Conservation (phyloP, 2,797 vertebrate genomes). For the Rhinatrema bivittatum region DNA sequence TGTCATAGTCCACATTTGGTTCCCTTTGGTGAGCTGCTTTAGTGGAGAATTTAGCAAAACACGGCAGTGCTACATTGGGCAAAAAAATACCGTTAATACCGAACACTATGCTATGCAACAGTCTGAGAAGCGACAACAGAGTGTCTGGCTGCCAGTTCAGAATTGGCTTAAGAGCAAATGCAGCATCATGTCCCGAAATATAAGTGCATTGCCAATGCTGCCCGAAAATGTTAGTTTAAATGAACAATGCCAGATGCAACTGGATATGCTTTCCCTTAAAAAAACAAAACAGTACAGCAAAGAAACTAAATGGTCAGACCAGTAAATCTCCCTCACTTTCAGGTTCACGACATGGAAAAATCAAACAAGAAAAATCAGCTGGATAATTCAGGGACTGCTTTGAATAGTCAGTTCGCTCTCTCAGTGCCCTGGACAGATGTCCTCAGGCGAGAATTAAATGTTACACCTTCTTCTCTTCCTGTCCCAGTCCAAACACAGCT, state of each 20-base stretch:
- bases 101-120: too few relatives aligned
- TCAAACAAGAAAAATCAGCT: constrained; percentile 3
- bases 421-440: constrained; percentile 30
- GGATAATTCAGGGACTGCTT: constrained; percentile 3
- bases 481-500: constrained; percentile 3
- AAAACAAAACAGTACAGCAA: neutral
- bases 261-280: neutral
- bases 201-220: too few relatives aligned
- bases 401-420: constrained; percentile 1
- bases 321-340: neutral
- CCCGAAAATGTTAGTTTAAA: neutral
- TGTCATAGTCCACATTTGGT: constrained; percentile 72
- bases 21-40: neutral
- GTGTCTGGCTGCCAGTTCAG: too few relatives aligned
- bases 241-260: neutral
- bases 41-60: neutral
- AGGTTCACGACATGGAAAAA: constrained; percentile 1
- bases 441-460: constrained; percentile 3
- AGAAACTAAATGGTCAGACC: neutral
- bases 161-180: too few relatives aligned
- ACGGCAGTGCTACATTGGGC: too few relatives aligned
- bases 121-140: too few relatives aligned
- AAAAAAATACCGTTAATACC: too few relatives aligned
- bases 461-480: constrained; percentile 5
- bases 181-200: too few relatives aligned